Evolutionary conservation across 2,797 vertebrate species (phyloP).

Genomic region (Heliangelus exortis): DNA sequence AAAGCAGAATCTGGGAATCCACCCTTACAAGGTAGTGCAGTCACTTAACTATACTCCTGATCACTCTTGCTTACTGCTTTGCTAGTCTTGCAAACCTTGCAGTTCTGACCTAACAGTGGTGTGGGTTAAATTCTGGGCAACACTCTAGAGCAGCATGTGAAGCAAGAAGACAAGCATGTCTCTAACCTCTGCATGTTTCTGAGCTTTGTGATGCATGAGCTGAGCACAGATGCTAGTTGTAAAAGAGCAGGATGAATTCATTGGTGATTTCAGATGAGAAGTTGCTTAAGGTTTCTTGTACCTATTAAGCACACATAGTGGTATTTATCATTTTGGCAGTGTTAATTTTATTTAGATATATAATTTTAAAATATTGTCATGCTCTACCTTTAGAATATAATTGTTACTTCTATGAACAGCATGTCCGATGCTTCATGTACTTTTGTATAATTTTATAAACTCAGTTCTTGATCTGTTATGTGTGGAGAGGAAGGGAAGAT

Average conservation of each 20-base stretch:
- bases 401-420: background rate
- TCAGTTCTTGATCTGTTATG: background rate
- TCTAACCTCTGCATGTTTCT: background rate
- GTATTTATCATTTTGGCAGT: background rate
- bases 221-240: background rate
- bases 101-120: background rate
- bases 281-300: background rate
- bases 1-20: background rate
- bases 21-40: rapidly evolving
- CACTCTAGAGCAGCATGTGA: background rate
- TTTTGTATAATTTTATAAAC: background rate
- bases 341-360: background rate
- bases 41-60: background rate
- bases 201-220: background rate
- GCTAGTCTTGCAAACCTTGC: background rate
- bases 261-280: background rate
- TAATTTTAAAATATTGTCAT: background rate
- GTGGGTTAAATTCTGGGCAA: background rate
- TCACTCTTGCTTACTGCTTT: background rate
- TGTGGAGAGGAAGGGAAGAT: background rate
- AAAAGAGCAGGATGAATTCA: background rate
- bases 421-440: no score
- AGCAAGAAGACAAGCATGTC: rapidly evolving
- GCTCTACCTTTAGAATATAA: background rate
- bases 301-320: background rate